phyloP scores from a whole-genome alignment of 2,888 invertebrate species.

The Eustalomyia histrio region DNA sequence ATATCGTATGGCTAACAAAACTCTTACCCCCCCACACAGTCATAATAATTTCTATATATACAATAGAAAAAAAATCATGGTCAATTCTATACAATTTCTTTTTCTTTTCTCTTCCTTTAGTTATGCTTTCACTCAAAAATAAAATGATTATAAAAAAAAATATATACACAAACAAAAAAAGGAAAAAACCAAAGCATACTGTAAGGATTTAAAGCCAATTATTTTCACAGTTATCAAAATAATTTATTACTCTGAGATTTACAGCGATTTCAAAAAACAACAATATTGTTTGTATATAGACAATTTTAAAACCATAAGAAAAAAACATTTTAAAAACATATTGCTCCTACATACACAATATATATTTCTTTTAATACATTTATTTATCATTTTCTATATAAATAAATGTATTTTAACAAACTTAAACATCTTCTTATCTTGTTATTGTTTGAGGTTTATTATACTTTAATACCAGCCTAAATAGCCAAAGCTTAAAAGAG shows the following conservation, averaged over 20 bases:
- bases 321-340: constrained; percentile 45
- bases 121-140: constrained; percentile 44
- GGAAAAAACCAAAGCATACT: constrained; percentile 55
- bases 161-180: neutral
- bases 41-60: neutral
- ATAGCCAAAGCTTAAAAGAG: neutral
- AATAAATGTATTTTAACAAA: constrained; percentile 1
- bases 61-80: constrained; percentile 29
- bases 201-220: constrained; percentile 65
- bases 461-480: neutral
- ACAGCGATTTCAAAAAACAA: constrained; percentile 51
- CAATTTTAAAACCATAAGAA: constrained; percentile 52
- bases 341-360: neutral
- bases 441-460: neutral
- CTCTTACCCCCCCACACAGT: constrained; percentile 1
- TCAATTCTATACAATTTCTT: constrained; percentile 45
- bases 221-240: constrained; percentile 65
- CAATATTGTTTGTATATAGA: constrained; percentile 10
- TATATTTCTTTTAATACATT: neutral
- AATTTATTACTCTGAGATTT: constrained; percentile 64
- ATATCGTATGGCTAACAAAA: neutral
- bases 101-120: constrained; percentile 7
- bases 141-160: constrained; percentile 15
- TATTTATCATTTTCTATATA: neutral
- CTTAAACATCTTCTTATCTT: constrained; percentile 38